Percentiles rank a stretch among this genome's conserved stretches.
phyloP scores from a whole-genome alignment of 2,113 vertebrate genomes.

The Butorides virescens region DNA sequence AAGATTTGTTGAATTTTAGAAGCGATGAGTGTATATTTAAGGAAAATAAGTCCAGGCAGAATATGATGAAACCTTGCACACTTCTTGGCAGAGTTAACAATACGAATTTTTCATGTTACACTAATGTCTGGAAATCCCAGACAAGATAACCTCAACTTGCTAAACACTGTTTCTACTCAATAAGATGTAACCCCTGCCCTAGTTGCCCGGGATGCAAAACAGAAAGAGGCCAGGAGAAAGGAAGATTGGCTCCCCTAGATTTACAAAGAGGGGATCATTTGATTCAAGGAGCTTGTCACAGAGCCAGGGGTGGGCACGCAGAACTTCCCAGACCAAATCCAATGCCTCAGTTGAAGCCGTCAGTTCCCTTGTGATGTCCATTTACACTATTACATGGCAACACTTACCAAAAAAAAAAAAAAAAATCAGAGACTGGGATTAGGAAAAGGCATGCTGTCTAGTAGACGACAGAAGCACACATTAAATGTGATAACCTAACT shows the following conservation, averaged over 20 bases:
- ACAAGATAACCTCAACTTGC: neutral
- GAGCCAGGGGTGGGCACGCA: neutral
- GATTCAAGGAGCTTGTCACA: neutral
- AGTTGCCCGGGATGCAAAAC: neutral
- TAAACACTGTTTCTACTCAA: neutral
- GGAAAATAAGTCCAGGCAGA: neutral
- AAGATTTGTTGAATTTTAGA: neutral
- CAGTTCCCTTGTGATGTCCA: neutral
- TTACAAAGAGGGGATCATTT: neutral
- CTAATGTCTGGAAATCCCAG: neutral
- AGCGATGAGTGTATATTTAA: neutral
- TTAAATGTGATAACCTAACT: neutral
- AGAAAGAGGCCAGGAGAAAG: neutral
- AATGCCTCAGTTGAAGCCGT: neutral
- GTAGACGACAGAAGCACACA: neutral
- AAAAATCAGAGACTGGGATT: neutral
- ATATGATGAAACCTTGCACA: neutral
- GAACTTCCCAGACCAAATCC: neutral
- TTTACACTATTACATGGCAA: neutral
- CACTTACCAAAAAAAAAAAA: neutral
- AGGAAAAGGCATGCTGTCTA: neutral
- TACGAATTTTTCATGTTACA: neutral
- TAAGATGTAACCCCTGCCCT: neutral
- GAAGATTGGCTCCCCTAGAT: neutral
- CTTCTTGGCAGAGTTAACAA: neutral